Conservation (phyloP, 2,888 invertebrate species). For the Brachyopa scutellaris region DNA sequence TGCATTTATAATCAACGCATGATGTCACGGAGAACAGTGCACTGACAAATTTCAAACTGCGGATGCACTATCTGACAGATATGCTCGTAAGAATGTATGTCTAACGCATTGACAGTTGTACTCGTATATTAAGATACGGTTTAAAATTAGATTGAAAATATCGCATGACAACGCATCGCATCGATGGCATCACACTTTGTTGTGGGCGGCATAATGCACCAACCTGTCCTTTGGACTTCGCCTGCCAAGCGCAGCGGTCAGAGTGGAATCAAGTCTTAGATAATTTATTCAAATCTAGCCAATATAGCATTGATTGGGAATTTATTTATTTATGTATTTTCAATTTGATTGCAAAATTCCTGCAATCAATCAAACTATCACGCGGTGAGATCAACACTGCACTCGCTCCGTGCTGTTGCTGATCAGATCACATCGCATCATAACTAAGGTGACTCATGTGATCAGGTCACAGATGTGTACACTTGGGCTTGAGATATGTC, state of each 20-base stretch:
- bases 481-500: constrained; percentile 46
- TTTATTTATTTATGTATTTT: constrained; percentile 27
- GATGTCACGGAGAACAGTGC: constrained; percentile 23
- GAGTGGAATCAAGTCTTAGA: neutral
- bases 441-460: constrained; percentile 41
- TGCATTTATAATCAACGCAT: constrained; percentile 49
- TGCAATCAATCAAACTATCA: constrained; percentile 62
- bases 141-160: constrained; percentile 21
- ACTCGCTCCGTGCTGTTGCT: no score
- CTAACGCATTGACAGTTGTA: no score
- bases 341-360: constrained; percentile 57
- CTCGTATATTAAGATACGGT: neutral
- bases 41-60: neutral
- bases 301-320: neutral
- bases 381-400: constrained; percentile 62
- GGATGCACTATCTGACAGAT: neutral
- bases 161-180: constrained; percentile 32
- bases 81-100: no score
- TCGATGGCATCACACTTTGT: no score
- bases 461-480: constrained; percentile 27
- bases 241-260: neutral
- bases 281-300: constrained; percentile 11
- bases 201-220: no score
- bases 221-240: no score
- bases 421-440: constrained; percentile 38